Conservation (phyloP, 1,140 invertebrate genomes). For the Colletes latitarsis region DNA sequence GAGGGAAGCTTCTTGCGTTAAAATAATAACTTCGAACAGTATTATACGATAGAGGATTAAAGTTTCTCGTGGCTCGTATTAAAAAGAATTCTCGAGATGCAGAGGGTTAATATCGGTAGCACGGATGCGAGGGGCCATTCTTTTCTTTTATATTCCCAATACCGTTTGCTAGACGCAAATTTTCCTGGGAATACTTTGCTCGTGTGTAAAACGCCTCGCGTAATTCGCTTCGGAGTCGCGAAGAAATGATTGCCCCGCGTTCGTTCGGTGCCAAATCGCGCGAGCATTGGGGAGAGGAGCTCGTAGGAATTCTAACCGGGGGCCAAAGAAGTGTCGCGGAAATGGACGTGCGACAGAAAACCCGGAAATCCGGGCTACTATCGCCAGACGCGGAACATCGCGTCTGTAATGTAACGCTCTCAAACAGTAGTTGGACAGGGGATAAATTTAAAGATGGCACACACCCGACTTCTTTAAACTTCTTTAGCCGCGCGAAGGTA, state of each 20-base stretch:
- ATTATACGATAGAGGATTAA: no score
- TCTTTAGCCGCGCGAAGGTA: slow-evolving; percentile 7
- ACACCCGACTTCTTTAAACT: slow-evolving; percentile 30
- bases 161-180: neutral
- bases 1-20: no score
- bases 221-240: slow-evolving; percentile 1
- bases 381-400: slow-evolving; percentile 37
- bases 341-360: slow-evolving; percentile 20
- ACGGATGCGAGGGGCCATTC: no score
- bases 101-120: no score
- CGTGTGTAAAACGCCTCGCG: neutral
- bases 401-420: slow-evolving; percentile 38
- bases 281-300: neutral
- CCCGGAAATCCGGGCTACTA: slow-evolving; percentile 33
- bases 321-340: slow-evolving; percentile 18
- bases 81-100: no score
- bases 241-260: slow-evolving; percentile 24
- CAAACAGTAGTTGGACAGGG: neutral
- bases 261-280: slow-evolving; percentile 8
- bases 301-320: slow-evolving; percentile 10
- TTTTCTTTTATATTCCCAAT: no score
- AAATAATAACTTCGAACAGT: no score
- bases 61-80: no score
- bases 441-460: slow-evolving; percentile 32
- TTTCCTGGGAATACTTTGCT: neutral